phyloP scores from a whole-genome alignment of 2,888 invertebrate species.

The Oligia latruncula region DNA sequence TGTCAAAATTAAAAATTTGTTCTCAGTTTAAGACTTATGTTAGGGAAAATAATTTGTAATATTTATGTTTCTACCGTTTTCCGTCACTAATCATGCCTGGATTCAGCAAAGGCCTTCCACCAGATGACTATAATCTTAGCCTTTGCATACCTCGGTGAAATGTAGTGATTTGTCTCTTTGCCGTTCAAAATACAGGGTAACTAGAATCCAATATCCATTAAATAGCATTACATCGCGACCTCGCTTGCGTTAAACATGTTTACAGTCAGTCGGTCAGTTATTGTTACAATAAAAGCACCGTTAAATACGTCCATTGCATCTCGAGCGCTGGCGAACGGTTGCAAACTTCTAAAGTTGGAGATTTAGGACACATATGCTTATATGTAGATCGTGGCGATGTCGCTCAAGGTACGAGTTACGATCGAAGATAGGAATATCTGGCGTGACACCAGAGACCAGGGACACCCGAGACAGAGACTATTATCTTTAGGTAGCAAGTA shows the following conservation, averaged over 20 bases:
- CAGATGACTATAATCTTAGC: background rate
- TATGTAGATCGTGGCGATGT: background rate
- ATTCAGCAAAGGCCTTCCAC: background rate
- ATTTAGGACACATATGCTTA: constrained; percentile 2
- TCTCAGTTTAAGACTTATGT: too few relatives aligned
- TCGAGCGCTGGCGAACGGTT: background rate
- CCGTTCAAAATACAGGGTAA: background rate
- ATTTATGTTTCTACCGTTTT: background rate
- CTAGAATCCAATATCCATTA: constrained; percentile 16
- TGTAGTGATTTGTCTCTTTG: background rate
- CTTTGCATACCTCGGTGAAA: background rate
- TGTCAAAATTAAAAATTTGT: too few relatives aligned
- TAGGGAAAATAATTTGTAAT: background rate
- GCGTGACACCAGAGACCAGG: background rate
- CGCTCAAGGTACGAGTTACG: too few relatives aligned
- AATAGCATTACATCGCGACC: constrained; percentile 18
- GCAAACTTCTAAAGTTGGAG: constrained; percentile 13
- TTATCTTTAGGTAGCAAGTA: too few relatives aligned
- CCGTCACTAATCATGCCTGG: background rate
- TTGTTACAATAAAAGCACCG: constrained; percentile 44
- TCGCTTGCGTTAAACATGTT: constrained; percentile 32
- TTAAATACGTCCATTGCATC: constrained; percentile 27
- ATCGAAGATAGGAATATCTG: background rate
- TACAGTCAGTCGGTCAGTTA: constrained; percentile 33
- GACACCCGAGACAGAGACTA: background rate